Conservation (phyloP, 92 coral and sea anemone species). For the Palythoa grandis region DNA sequence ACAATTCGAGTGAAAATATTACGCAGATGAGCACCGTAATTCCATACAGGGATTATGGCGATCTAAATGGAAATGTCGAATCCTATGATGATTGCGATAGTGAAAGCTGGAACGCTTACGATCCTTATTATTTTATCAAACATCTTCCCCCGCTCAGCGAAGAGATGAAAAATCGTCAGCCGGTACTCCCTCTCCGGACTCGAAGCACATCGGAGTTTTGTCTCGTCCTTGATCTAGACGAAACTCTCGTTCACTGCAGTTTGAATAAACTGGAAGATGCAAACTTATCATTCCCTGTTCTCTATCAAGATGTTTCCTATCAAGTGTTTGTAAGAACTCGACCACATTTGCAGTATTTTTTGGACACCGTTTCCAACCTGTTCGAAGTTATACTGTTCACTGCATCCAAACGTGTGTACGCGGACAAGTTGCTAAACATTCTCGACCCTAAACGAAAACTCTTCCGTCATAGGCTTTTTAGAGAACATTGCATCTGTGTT, state of each 20-base stretch:
- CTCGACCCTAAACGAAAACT: conserved; percentile 91
- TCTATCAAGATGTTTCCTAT: conserved; percentile 93
- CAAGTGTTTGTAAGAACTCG: conserved; percentile 98
- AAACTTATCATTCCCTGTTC: conserved; percentile 94
- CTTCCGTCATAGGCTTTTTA: conserved; percentile 97
- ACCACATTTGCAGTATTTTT: conserved; percentile 93
- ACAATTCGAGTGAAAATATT: conserved; percentile 42
- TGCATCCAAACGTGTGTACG: conserved; percentile 98
- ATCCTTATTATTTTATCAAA: conserved; percentile 95
- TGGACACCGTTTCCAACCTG: conserved; percentile 83
- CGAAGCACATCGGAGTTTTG: conserved; percentile 98
- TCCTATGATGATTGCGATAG: conserved; percentile 63
- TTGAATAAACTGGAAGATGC: conserved; percentile 98
- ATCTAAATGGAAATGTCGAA: conserved; percentile 94
- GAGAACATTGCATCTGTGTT: conserved; percentile 98
- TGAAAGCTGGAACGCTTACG: conserved; percentile 87
- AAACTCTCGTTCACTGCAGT: conserved; percentile 99
- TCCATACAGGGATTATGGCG: conserved; percentile 66
- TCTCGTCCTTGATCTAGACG: conserved; percentile 95
- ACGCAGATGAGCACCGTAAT: conserved; percentile 45
- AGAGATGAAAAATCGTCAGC: conserved; percentile 83
- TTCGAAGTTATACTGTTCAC: conserved; percentile 98
- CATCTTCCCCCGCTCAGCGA: conserved; percentile 92
- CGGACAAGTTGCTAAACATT: conserved; percentile 94
- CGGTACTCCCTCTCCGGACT: conserved; percentile 91